Evolutionary conservation across 2,888 invertebrate species (phyloP).

Genomic region (Hofmannophila pseudospretella): DNA sequence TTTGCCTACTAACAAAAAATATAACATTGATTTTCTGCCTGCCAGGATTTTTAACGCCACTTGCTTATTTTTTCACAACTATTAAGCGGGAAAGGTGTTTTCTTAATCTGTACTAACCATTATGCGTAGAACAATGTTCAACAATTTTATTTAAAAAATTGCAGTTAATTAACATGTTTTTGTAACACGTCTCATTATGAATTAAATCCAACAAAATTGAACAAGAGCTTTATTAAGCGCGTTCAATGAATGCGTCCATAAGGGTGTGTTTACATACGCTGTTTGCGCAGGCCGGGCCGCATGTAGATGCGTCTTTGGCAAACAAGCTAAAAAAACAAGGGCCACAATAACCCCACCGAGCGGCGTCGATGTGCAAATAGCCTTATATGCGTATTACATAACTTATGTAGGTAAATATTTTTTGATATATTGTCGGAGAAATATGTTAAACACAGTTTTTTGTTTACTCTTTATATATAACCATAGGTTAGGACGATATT

Average conservation of each 20-base stretch:
- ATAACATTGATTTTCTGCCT: not conserved
- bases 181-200: constrained; percentile 16
- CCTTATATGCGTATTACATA: constrained; percentile 30
- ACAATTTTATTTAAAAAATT: no score
- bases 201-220: constrained; percentile 42
- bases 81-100: no score
- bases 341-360: constrained; percentile 42
- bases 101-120: no score
- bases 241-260: constrained; percentile 55
- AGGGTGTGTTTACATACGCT: constrained; percentile 65
- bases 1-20: constrained; percentile 17
- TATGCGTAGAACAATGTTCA: no score
- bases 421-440: constrained; percentile 21
- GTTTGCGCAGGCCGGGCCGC: constrained; percentile 67
- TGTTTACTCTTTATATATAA: constrained; percentile 34
- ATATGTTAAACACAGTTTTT: constrained; percentile 40
- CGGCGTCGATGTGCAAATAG: constrained; percentile 27
- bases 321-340: constrained; percentile 76
- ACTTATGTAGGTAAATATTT: constrained; percentile 45
- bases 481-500: no score
- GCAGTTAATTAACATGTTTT: no score
- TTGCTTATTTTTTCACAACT: constrained; percentile 1
- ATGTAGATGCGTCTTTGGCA: constrained; percentile 73
- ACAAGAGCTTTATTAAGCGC: constrained; percentile 54
- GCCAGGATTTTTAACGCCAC: not conserved